Base-by-base conservation (phyloP, 2,888 invertebrate species). In the Agriotes lineatus region DNA sequence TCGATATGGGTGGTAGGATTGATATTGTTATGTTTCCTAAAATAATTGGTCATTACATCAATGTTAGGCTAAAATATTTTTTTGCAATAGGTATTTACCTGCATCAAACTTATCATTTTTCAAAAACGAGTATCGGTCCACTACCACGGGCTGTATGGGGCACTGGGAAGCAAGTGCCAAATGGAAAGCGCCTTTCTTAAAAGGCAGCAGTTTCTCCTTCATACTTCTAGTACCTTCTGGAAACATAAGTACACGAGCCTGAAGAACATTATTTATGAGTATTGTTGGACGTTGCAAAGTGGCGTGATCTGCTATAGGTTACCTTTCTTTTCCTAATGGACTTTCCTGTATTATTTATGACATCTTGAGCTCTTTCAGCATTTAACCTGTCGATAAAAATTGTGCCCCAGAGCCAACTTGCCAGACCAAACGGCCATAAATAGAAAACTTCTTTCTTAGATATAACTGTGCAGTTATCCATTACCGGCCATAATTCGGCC, bases 101-200 rank as follows among this genome's bases (percentile, higher is more conserved):
- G 88, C 86, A 68, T 89, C 89, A 80, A 94, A 93, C 71, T 86
- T 74, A 22, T 77, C 70, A 30, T 79, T 77, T 20, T 80, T 90
- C 60, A 93, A 84, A 81, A 92, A 93, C 75, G 91, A 89, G 83
- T 96, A 97, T 79, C 91, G 89, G 5, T 95, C 96, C 67, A 96
- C 91, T 19, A 96, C 94, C 0, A 97, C 91, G 0, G 97, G 97
- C 79, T 96, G 93, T 70, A 97, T 91, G 2, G 96, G 95, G 68
- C 94, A 90, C 79, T 90, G 90, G 3, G 94, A 92, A 73, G 91
- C 90, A 71, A 96, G 86, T 0, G 98, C 97, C 72, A 97, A 90
- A 84, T 97, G 96, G 86, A 99, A 98, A 2, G 96, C 96, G 6
- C 97, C 97, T 82, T 97, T 98, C 82, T 98, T 96, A 84, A 98